A percentile compares a stretch with the other conserved stretches of the same genome.
Conservation (phyloP, 2,113 vertebrate species). For the Crocuta crocuta region DNA sequence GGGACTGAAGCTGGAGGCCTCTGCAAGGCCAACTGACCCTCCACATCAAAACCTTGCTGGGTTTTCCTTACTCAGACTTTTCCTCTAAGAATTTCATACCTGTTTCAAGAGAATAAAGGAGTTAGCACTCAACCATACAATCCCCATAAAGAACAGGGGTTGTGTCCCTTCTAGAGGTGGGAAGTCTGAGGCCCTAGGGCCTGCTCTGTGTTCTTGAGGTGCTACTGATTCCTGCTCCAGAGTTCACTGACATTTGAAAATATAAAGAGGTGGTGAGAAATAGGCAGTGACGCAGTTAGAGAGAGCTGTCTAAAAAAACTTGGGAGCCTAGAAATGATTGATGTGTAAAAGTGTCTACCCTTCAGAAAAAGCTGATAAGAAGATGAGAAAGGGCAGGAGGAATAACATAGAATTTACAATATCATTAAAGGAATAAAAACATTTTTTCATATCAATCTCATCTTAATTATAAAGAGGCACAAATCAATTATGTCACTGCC, state of each 20-base stretch:
- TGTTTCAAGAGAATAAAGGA: background rate
- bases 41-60: background rate
- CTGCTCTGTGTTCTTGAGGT: background rate
- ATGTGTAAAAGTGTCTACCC: background rate
- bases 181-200: background rate
- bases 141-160: background rate
- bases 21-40: background rate
- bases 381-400: background rate
- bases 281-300: background rate
- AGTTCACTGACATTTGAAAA: background rate
- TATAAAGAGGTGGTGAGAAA: background rate
- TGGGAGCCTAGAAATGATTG: fast-evolving
- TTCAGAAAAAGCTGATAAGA: background rate
- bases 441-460: background rate
- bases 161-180: background rate
- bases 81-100: background rate
- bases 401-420: background rate
- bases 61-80: background rate
- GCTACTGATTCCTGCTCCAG: background rate
- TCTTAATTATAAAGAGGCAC: constrained; percentile 61
- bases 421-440: background rate
- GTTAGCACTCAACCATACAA: background rate
- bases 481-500: background rate
- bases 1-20: background rate
- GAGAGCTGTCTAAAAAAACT: background rate